Evolutionary conservation across 37 sponge, comb jelly and placozoan species (phyloP).

Genomic region (Petrosia ficiformis): DNA sequence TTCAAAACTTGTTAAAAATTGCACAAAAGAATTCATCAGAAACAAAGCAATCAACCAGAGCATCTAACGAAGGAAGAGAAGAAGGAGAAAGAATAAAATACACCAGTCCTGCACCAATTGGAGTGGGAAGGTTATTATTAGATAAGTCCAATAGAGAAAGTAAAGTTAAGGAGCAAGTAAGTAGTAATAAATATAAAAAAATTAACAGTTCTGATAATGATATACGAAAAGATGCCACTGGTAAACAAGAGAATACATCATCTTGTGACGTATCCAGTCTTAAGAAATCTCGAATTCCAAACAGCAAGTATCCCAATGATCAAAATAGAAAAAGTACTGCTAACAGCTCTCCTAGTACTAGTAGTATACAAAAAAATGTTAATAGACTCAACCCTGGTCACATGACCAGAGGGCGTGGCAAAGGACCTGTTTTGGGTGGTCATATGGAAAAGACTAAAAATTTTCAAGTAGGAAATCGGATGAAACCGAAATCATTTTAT

Average conservation of each 20-base stretch:
- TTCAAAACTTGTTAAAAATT: constrained; percentile 36
- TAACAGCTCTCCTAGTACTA: background rate
- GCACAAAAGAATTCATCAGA: constrained; percentile 22
- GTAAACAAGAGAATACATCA: background rate
- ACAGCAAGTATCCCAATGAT: too few relatives aligned
- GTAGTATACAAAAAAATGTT: too few relatives aligned
- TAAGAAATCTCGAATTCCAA: background rate
- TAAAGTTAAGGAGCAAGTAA: background rate
- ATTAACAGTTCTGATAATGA: background rate
- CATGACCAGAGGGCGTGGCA: background rate
- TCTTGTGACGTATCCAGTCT: constrained; percentile 1
- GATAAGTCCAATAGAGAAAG: background rate
- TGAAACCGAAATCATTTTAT: constrained; percentile 26
- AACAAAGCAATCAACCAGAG: background rate
- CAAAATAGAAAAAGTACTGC: too few relatives aligned
- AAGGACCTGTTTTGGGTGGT: background rate
- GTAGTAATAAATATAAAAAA: background rate
- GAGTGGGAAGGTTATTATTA: background rate
- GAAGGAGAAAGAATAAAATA: background rate
- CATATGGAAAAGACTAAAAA: background rate
- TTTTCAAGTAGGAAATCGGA: background rate
- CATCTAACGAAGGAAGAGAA: background rate
- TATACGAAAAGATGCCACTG: background rate
- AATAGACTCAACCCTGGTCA: too few relatives aligned
- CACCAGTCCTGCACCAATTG: too few relatives aligned